Conservation (phyloP, 2,113 vertebrate genomes). For the Mustela nigripes region DNA sequence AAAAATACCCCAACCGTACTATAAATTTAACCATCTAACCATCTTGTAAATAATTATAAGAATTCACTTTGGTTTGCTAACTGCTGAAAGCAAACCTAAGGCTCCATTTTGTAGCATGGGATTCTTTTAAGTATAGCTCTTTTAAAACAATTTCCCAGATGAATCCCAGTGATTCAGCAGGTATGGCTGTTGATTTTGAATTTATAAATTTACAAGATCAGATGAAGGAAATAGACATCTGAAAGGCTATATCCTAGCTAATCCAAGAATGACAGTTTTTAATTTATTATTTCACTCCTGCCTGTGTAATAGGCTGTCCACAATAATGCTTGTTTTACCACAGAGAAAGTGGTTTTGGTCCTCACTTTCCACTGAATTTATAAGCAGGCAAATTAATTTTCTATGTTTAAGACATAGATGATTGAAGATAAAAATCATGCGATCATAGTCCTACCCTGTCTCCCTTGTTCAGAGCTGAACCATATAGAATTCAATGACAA, state of each 20-base stretch:
- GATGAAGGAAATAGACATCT: constrained; percentile 74
- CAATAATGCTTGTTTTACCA: constrained; percentile 66
- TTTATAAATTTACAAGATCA: constrained; percentile 83
- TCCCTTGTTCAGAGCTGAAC: constrained; percentile 85
- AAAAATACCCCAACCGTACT: neutral
- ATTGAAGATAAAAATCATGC: constrained; percentile 76
- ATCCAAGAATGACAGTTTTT: constrained; percentile 80
- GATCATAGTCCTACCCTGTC: constrained; percentile 81
- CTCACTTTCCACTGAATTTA: constrained; percentile 74
- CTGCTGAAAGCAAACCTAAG: constrained; percentile 71
- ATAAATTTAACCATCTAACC: neutral
- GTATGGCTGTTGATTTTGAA: constrained; percentile 82
- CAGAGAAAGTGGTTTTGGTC: constrained; percentile 57
- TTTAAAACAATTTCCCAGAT: constrained; percentile 81
- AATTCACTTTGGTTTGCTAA: constrained; percentile 73
- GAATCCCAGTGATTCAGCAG: constrained; percentile 78
- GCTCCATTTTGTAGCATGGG: constrained; percentile 67
- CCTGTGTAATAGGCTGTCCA: neutral
- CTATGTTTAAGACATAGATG: constrained; percentile 68
- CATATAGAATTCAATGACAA: constrained; percentile 88
- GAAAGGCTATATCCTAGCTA: constrained; percentile 58
- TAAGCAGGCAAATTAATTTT: constrained; percentile 84
- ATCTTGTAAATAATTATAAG: constrained; percentile 64
- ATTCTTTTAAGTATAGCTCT: constrained; percentile 58
- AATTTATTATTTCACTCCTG: constrained; percentile 82